phyloP scores from a whole-genome alignment of 2,113 vertebrate genomes.

The Meriones unguiculatus region DNA sequence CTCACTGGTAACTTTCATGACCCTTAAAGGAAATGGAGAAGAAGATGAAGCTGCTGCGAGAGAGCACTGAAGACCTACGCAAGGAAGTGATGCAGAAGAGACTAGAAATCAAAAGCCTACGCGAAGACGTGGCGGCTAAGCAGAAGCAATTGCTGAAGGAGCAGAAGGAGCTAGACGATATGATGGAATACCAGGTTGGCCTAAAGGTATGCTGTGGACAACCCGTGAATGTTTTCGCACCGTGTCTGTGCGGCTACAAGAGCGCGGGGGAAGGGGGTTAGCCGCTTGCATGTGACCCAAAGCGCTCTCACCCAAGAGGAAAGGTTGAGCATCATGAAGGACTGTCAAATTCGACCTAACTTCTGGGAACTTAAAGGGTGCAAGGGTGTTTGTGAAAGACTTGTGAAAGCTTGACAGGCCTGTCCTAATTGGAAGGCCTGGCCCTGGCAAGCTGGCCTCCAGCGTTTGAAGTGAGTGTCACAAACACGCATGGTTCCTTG shows the following conservation, averaged over 20 bases:
- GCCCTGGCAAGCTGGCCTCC: background rate
- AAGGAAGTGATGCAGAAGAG: slow-evolving; percentile 91
- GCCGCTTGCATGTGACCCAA: background rate
- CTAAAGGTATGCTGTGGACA: slow-evolving; percentile 88
- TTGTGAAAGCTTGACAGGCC: background rate
- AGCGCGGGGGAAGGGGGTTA: background rate
- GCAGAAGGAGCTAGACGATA: slow-evolving; percentile 88
- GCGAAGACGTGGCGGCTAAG: slow-evolving; percentile 88
- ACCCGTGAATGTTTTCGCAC: background rate
- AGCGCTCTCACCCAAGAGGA: background rate
- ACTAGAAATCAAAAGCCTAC: slow-evolving; percentile 90
- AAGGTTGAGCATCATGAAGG: background rate
- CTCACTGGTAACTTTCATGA: slow-evolving; percentile 13
- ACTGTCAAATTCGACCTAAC: background rate
- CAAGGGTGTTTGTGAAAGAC: background rate
- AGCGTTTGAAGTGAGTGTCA: background rate
- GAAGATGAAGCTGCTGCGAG: slow-evolving; percentile 86
- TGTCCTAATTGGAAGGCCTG: background rate
- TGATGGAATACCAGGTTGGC: slow-evolving; percentile 84
- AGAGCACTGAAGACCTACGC: slow-evolving; percentile 90
- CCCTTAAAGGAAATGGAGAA: slow-evolving; percentile 89
- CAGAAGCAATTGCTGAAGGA: slow-evolving; percentile 87
- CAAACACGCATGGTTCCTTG: background rate
- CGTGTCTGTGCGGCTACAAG: background rate
- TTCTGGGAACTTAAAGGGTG: background rate